Evolutionary conservation across 2,113 vertebrate species (phyloP).

Genomic region (Holacanthus passer): DNA sequence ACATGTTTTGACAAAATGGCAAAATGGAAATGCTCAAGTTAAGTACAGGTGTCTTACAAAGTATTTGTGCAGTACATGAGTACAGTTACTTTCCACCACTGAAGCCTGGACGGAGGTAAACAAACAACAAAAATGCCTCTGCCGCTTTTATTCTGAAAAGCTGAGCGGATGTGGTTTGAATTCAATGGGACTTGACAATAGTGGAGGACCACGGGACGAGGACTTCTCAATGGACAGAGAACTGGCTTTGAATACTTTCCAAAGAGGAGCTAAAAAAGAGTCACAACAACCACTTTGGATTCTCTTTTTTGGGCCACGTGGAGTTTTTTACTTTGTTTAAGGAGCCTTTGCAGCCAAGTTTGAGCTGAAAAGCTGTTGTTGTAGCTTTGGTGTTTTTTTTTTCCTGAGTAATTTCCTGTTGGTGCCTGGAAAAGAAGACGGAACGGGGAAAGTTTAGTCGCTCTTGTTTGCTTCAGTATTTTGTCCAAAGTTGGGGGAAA

Average conservation of each 20-base stretch:
- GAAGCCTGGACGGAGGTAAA: background rate
- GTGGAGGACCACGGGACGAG: slow-evolving; percentile 59
- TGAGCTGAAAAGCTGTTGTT: background rate
- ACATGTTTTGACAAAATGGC: no score
- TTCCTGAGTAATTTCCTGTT: slow-evolving; percentile 57
- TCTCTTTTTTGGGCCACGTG: background rate
- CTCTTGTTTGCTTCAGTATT: background rate
- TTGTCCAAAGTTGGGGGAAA: background rate
- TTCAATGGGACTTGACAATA: background rate
- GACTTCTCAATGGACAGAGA: slow-evolving; percentile 59
- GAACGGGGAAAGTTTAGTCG: slow-evolving; percentile 18
- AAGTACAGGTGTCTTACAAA: background rate
- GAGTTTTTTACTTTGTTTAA: background rate
- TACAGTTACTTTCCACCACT: background rate
- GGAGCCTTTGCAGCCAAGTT: background rate
- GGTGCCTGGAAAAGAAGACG: slow-evolving; percentile 15
- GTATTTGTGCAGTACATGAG: background rate
- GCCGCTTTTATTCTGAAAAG: slow-evolving; percentile 59
- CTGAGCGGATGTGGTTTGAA: slow-evolving; percentile 30
- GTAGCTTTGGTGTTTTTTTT: background rate
- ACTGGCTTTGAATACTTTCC: slow-evolving; percentile 40
- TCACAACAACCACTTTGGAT: background rate
- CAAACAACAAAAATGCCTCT: background rate
- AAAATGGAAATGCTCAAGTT: no score
- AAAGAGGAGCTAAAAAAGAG: slow-evolving; percentile 4